Evolutionary conservation across 2,113 vertebrate genomes (phyloP), one percentile per base, ranked within the genome.

Genomic region (Synchiropus splendidus): DNA sequence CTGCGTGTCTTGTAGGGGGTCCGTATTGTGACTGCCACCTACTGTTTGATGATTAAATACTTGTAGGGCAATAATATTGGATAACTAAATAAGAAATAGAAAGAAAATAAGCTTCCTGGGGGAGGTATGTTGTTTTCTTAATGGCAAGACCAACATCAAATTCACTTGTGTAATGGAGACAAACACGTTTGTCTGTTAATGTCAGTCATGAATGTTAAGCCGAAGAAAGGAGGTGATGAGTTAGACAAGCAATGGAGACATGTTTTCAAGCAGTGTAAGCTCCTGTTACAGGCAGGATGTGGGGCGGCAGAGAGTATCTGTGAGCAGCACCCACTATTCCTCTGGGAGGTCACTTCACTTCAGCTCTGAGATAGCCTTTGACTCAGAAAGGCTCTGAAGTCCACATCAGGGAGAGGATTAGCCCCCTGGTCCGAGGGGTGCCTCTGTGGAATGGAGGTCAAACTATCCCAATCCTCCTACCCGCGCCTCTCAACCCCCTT

Each of bases 381-480:
- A 72, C 67, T 65, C 56, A 58, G 46, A 60, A 72, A 64, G 73
- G 55, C 64, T 71, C 50, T 62, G 61, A 59, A 51, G 50, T 41
- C 58, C 52, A 50, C 37, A 36, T 68, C 53, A 77, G 51, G 38
- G 61, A 71, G 48, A 61, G 64, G 67, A 79, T 78, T 76, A 78
- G 54, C 54, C 47, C 45, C 59, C 53, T 36, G 66, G 51, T 66
- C 8, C 8, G 21, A 36, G 30, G 48, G 47, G 48, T 49, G 38
- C 51, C 51, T 60, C 58, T 45, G 51, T 67, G 49, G 67, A 49
- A 69, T 45, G 41, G 51, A 16, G 64, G 57, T 75, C 61, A 67
- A 55, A 58, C 36, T 37, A 61, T 37, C 27, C 46, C 39, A 46
- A 53, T 34, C 54, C 54, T 50, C 37, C 50, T 18, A 38, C 40